A percentile compares a stretch with the other conserved stretches of the same genome.
These are phyloP conservation scores for Sesamia nonagrioides DNA, from an alignment of 1,140 invertebrate species.

Conservation along the genomic window DNA sequence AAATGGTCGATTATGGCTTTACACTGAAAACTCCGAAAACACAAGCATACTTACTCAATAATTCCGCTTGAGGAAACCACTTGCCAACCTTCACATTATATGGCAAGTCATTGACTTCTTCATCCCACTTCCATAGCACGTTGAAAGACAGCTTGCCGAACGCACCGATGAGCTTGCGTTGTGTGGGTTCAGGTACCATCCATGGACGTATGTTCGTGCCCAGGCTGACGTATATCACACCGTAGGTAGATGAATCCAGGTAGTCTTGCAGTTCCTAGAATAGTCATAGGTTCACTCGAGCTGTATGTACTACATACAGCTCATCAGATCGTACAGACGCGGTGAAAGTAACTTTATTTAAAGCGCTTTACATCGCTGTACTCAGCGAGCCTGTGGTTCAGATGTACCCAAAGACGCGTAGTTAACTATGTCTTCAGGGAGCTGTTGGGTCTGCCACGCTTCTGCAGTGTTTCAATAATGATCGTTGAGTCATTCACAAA, in stretches of 20 bases:
- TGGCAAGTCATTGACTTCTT: not conserved
- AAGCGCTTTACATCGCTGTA: too few relatives aligned
- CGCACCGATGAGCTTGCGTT: not conserved
- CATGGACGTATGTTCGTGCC: not conserved
- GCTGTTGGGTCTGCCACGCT: too few relatives aligned
- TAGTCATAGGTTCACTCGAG: not conserved
- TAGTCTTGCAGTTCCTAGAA: not conserved
- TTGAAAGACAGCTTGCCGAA: not conserved
- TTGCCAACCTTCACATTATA: not conserved
- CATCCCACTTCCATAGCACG: not conserved
- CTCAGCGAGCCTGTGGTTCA: too few relatives aligned
- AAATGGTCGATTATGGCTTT: too few relatives aligned
- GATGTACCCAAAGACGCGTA: too few relatives aligned
- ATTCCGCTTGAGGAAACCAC: constrained; percentile 2
- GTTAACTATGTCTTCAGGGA: too few relatives aligned
- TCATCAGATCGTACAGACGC: too few relatives aligned
- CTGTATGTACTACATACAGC: too few relatives aligned
- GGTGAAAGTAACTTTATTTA: too few relatives aligned
- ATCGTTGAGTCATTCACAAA: too few relatives aligned
- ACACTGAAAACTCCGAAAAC: too few relatives aligned
- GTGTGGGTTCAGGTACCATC: not conserved
- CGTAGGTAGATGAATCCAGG: not conserved
- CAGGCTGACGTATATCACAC: not conserved
- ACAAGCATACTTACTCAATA: not conserved
- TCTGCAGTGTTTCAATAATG: too few relatives aligned